Conservation (phyloP, 2,113 vertebrate species). For the Malaclemys terrapin region DNA sequence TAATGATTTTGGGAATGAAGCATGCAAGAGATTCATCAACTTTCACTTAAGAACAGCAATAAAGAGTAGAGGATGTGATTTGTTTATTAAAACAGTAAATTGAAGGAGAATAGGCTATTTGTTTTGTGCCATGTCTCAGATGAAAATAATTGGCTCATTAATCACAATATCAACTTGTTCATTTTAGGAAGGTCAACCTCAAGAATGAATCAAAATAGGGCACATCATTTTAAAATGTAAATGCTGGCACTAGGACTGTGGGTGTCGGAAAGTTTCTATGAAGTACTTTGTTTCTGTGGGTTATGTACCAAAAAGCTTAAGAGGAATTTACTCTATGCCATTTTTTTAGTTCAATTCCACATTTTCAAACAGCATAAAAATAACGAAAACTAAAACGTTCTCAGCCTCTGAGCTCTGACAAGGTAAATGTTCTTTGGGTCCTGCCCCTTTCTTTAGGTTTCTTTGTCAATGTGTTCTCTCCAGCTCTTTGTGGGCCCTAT, state of each 20-base stretch:
- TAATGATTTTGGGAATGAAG: conserved; percentile 72
- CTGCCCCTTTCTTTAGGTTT: background rate
- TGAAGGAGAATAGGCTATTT: conserved; percentile 74
- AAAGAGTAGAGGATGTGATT: conserved; percentile 25
- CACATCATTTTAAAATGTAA: background rate
- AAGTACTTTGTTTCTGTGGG: background rate
- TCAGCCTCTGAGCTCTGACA: background rate
- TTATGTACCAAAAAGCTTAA: background rate
- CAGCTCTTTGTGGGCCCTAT: background rate
- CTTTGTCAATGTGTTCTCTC: background rate
- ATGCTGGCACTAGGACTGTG: background rate
- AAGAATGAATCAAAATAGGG: conserved; percentile 40
- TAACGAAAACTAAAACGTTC: background rate
- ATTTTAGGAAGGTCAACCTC: conserved; percentile 71
- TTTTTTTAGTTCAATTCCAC: background rate
- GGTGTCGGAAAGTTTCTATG: background rate
- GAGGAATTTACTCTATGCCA: background rate
- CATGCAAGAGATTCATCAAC: conserved; percentile 69
- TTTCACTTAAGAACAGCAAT: conserved; percentile 69
- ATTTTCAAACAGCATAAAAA: background rate
- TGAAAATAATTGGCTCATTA: conserved; percentile 81
- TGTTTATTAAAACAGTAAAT: conserved; percentile 76
- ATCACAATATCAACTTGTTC: conserved; percentile 72
- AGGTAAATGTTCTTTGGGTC: background rate
- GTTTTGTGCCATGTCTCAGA: conserved; percentile 71